Base-by-base conservation (phyloP, 2,797 vertebrate genomes). In the Pteropus rufus region DNA sequence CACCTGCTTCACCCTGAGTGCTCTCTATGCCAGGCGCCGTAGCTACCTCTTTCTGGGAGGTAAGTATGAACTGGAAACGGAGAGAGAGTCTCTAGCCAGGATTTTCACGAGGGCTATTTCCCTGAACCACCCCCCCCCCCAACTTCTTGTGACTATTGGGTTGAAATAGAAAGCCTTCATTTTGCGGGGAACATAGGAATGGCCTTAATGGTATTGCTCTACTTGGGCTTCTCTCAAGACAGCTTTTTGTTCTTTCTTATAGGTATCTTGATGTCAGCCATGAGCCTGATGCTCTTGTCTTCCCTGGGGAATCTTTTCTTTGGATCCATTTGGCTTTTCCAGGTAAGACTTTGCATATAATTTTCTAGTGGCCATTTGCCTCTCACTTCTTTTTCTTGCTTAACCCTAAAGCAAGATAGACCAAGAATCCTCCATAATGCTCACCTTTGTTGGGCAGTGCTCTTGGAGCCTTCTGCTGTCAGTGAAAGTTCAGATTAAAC, bases 21-120 rank as follows among this genome's bases (percentile, higher is more conserved):
- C 99, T 10, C 99, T 99, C 6, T 99, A 99, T 0, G 99, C 99
- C 96, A 98, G 99, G 95, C 99, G 99, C 97, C 99, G 99, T 96
- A 99, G 98, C 96, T 99, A 99, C 97, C 99, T 99, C 95, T 99
- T 99, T 97, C 98, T 99, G 0, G 99, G 99, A 98, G 99, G 99
- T 99, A 97, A 98, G 97, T 52, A 11, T 83, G 46, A 36, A 24
- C 21, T 85, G 29, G 34, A 72, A 73, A 31, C 10, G 44, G 4
- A 31, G 34, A 36, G 21, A 23, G 52, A 29, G 65, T 52, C 65
- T 67, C 31, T 76, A 69, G 72, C 39, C n/a, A n/a, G 31, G 92
- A 16, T 52, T 69, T 34, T 65, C 18, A 21, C 39, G 34, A 54
- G 56, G 15, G 58, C 49, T 18, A 15, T 56, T 75, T n/a, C 29